A percentile compares a stretch with the other conserved stretches of the same genome.
phyloP scores from a whole-genome alignment of 2,113 vertebrate genomes.

The Xiphias gladius region DNA sequence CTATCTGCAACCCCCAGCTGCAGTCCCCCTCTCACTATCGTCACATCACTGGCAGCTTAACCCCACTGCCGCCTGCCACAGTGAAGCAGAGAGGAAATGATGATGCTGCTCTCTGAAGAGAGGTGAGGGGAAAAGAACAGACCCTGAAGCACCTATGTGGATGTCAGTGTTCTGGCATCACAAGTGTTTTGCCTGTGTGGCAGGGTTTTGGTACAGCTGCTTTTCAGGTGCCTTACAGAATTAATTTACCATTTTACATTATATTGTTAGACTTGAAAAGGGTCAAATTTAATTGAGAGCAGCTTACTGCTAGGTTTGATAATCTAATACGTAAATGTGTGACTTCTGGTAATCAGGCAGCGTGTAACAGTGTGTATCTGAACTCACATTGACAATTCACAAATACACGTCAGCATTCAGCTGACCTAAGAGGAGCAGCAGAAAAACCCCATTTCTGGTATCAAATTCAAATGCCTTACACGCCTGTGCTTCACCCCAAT shows the following conservation, averaged over 20 bases:
- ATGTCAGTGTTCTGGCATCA: slow-evolving; percentile 43
- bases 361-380: neutral
- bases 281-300: neutral
- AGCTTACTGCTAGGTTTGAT: neutral
- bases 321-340: neutral
- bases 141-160: slow-evolving; percentile 53
- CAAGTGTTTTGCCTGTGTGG: slow-evolving; percentile 20
- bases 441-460: neutral
- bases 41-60: slow-evolving; percentile 83
- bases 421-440: neutral
- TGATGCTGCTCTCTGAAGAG: slow-evolving; percentile 58
- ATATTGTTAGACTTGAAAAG: neutral
- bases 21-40: slow-evolving; percentile 81
- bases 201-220: slow-evolving; percentile 29
- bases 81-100: slow-evolving; percentile 55
- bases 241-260: neutral
- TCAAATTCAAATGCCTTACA: neutral
- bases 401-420: no score
- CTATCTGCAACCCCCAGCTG: slow-evolving; percentile 88
- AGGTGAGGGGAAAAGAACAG: slow-evolving; percentile 49
- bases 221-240: neutral
- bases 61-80: slow-evolving; percentile 75
- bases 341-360: neutral
- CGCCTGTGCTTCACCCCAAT: neutral
- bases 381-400: neutral